Percentiles rank a stretch among this genome's conserved stretches.
Conservation (phyloP, 2,113 vertebrate species). For the Cervus canadensis region DNA sequence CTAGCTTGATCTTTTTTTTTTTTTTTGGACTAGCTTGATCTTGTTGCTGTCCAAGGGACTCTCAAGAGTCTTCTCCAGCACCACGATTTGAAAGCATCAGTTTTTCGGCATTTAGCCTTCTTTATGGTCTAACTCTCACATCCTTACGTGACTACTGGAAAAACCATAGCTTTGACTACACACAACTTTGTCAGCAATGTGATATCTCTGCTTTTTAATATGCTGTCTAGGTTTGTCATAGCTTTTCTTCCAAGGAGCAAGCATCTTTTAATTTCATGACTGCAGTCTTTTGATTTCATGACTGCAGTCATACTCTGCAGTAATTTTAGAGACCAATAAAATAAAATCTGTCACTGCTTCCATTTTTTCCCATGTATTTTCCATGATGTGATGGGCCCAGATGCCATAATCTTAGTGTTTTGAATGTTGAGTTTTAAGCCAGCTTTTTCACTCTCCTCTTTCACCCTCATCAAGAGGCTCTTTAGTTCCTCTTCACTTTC, state of each 20-base stretch:
- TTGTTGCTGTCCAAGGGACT: neutral
- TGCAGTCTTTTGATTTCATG: neutral
- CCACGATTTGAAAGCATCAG: neutral
- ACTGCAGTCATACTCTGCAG: neutral
- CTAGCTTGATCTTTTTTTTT: neutral
- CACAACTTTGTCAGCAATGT: neutral
- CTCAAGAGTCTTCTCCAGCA: neutral
- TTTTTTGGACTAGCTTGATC: neutral
- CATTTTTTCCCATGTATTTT: neutral
- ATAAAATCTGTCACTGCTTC: neutral
- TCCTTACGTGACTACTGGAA: neutral
- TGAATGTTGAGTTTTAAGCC: neutral
- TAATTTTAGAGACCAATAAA: neutral
- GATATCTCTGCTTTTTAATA: neutral
- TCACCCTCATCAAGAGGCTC: neutral
- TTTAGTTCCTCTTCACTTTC: neutral
- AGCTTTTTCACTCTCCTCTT: neutral
- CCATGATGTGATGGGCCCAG: neutral
- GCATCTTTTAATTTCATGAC: neutral
- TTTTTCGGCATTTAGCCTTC: neutral
- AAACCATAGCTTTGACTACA: neutral
- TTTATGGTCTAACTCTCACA: neutral
- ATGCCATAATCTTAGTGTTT: neutral
- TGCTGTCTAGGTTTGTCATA: neutral
- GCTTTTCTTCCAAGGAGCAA: neutral